Base-by-base conservation (phyloP, 2,888 invertebrate genomes). In the Saturnia japonica region DNA sequence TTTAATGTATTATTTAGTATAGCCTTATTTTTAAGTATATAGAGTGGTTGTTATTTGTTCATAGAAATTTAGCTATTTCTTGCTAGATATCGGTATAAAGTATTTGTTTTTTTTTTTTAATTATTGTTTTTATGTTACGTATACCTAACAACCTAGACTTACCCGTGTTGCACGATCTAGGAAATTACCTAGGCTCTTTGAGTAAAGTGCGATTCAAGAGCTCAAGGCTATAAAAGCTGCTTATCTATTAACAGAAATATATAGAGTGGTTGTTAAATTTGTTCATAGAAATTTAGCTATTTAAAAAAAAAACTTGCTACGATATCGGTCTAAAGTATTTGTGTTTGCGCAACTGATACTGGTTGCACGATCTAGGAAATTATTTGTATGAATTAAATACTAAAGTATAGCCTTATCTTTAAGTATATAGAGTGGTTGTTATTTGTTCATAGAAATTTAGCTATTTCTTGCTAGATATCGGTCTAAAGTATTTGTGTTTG, bases 301-400 rank as follows among this genome's bases (percentile, higher is more conserved):
- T n/a, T n/a, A n/a, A n/a, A n/a, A n/a, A n/a, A n/a, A n/a, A n/a
- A n/a, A n/a, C n/a, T n/a, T n/a, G n/a, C n/a, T n/a, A n/a, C n/a
- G n/a, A n/a, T n/a, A n/a, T n/a, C n/a, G n/a, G n/a, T n/a, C n/a
- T n/a, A n/a, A n/a, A n/a, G n/a, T n/a, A n/a, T n/a, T n/a, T n/a
- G n/a, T n/a, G n/a, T n/a, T 16, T 70, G 73, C 2, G 73, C 76
- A 11, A 77, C 74, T 66, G 83, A 75, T 0, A 84, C 84, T 73
- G 87, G 86, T 67, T 85, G 86, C 45, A 90, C 82, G 54, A 88
- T 74, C 90, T 90, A 80, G 0, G 76, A 76, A 45, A 67, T 11
- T 60, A 60, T n/a, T n/a, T 60, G 8, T 51, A 51, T 19, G 34
- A 34, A 4, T 34, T 34, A 4, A 6, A 4, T 34, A 34, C 34